Conservation (phyloP, 2,113 vertebrate species). For the Lepus timidus region DNA sequence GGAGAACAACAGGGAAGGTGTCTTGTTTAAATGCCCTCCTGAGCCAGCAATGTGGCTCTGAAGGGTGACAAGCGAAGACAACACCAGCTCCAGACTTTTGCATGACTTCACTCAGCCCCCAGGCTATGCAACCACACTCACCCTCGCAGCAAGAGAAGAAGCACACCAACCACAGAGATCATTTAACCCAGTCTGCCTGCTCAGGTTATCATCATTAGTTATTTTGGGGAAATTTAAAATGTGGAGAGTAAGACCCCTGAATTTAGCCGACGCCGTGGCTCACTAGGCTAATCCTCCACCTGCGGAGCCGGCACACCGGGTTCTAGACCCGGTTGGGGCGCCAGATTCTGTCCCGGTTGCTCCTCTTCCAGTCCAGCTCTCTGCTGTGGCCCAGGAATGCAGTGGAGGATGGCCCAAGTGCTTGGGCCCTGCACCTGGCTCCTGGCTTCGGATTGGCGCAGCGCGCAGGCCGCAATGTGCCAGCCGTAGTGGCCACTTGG, state of each 20-base stretch:
- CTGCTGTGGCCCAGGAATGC: no score
- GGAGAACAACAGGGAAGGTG: not conserved
- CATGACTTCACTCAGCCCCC: not conserved
- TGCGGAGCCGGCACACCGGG: no score
- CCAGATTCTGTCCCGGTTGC: no score
- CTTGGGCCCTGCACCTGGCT: no score
- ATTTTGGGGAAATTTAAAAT: conserved; percentile 31
- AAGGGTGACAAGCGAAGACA: not conserved
- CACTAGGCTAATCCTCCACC: no score
- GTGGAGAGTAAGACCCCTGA: not conserved
- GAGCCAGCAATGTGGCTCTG: not conserved
- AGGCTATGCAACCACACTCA: conserved; percentile 9
- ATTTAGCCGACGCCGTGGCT: not conserved
- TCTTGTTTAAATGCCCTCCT: not conserved
- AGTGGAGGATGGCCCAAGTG: no score
- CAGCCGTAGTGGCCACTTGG: no score
- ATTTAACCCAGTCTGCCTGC: not conserved
- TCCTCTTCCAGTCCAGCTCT: no score
- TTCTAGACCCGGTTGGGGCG: no score
- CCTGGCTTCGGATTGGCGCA: no score
- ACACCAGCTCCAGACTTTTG: not conserved
- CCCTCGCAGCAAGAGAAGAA: not conserved
- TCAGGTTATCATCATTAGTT: not conserved
- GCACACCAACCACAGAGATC: not conserved
- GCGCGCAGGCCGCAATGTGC: no score